These are phyloP conservation scores for Ceuthmochares aereus DNA, from an alignment of 2,113 vertebrate species.

Conservation along the genomic window DNA sequence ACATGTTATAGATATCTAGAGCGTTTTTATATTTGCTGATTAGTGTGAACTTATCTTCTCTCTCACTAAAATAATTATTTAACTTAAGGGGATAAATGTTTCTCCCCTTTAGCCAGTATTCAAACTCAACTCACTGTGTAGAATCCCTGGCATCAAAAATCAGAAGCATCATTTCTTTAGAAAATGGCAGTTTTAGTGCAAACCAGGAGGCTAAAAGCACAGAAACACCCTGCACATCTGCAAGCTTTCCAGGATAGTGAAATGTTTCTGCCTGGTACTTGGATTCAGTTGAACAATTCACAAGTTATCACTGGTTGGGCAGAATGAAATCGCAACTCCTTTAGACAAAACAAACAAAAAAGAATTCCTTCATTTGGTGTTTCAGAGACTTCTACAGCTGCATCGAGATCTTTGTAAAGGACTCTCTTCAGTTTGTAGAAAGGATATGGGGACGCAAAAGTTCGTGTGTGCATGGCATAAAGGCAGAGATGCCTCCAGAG, in stretches of 20 bases:
- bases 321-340: not conserved
- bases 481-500: not conserved
- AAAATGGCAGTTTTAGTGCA: not conserved
- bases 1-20: not conserved
- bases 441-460: not conserved
- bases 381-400: not conserved
- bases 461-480: rapidly evolving
- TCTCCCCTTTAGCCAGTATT: not conserved
- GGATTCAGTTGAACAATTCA: not conserved
- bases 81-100: not conserved
- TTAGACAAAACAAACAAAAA: not conserved
- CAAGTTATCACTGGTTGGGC: not conserved
- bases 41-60: not conserved
- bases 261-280: not conserved
- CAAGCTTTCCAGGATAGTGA: not conserved
- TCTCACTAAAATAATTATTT: not conserved
- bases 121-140: not conserved
- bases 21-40: not conserved
- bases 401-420: not conserved
- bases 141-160: not conserved
- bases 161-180: not conserved
- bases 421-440: not conserved
- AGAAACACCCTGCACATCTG: not conserved
- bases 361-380: not conserved
- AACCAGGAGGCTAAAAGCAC: not conserved